Evolutionary conservation across 1,140 invertebrate genomes (phyloP).

Genomic region (Whitmania pigra): DNA sequence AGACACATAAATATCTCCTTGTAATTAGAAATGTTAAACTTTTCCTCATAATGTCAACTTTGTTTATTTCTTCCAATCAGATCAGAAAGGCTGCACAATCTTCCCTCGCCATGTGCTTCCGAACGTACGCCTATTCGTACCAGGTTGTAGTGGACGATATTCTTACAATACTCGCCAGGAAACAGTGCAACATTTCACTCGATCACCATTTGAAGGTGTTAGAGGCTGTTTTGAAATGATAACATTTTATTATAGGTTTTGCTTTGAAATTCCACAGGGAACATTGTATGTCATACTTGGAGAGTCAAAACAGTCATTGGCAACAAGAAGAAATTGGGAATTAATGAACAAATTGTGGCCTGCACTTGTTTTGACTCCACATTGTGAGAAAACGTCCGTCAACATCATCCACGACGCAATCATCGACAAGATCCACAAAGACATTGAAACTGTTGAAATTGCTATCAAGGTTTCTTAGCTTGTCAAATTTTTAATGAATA

Average conservation of each 20-base stretch:
- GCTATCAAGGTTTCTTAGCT: slow-evolving; percentile 33
- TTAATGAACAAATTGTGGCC: slow-evolving; percentile 56
- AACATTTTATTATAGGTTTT: too few relatives aligned
- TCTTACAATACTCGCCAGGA: slow-evolving; percentile 47
- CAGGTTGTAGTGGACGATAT: slow-evolving; percentile 49
- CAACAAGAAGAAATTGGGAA: slow-evolving; percentile 62
- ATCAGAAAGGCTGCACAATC: slow-evolving; percentile 53
- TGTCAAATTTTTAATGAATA: too few relatives aligned
- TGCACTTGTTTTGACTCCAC: slow-evolving; percentile 54
- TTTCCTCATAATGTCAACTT: not conserved
- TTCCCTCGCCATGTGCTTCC: slow-evolving; percentile 45
- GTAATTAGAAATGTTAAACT: not conserved
- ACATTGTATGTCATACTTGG: slow-evolving; percentile 62
- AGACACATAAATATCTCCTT: slow-evolving; percentile 14
- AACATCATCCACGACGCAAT: slow-evolving; percentile 58
- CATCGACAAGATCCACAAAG: slow-evolving; percentile 43
- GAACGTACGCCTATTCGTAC: slow-evolving; percentile 52
- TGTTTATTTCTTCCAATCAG: slow-evolving; percentile 36
- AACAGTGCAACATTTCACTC: slow-evolving; percentile 47
- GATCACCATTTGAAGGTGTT: slow-evolving; percentile 61
- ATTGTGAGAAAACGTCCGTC: slow-evolving; percentile 68
- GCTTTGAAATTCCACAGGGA: slow-evolving; percentile 46
- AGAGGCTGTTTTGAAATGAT: slow-evolving; percentile 17
- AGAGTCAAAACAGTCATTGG: slow-evolving; percentile 50
- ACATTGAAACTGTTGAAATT: slow-evolving; percentile 46